These are phyloP conservation scores for Leptodactylus fuscus DNA, from an alignment of 2,113 vertebrate genomes.

Conservation along the genomic window DNA sequence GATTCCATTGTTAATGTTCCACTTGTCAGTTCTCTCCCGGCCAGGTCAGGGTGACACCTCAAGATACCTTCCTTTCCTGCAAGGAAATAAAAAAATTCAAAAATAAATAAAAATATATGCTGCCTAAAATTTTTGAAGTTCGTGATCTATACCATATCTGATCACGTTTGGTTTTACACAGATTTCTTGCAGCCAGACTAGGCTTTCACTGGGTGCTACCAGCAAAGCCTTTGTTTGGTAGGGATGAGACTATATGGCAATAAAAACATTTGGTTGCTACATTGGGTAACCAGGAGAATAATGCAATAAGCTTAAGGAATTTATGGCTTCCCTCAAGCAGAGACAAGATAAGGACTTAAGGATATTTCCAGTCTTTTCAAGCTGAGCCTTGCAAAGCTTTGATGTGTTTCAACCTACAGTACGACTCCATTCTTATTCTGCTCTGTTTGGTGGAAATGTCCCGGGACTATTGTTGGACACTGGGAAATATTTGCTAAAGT, in stretches of 20 bases:
- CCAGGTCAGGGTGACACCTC: constrained; percentile 83
- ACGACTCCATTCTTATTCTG: constrained; percentile 69
- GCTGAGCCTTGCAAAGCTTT: constrained; percentile 77
- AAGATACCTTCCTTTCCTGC: constrained; percentile 83
- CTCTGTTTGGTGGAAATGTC: constrained; percentile 7
- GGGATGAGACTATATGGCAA: constrained; percentile 54
- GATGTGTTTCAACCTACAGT: constrained; percentile 71
- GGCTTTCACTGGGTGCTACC: constrained; percentile 8
- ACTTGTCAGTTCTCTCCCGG: constrained; percentile 75
- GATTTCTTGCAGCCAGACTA: too few species aligned
- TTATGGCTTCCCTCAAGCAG: constrained; percentile 79
- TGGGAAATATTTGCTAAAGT: constrained; percentile 31
- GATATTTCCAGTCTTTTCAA: constrained; percentile 77
- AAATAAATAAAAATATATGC: neutral
- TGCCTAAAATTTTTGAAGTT: neutral
- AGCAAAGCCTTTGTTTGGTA: constrained; percentile 42
- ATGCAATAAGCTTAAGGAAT: constrained; percentile 71
- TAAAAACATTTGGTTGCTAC: constrained; percentile 53
- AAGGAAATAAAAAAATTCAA: constrained; percentile 44
- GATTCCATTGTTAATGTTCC: constrained; percentile 77
- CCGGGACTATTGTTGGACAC: constrained; percentile 10
- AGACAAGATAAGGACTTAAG: constrained; percentile 77
- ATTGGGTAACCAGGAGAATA: constrained; percentile 55
- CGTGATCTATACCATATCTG: neutral
- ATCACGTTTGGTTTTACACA: too few species aligned